phyloP scores from a whole-genome alignment of 2,888 invertebrate genomes.

The Catocala nupta region DNA sequence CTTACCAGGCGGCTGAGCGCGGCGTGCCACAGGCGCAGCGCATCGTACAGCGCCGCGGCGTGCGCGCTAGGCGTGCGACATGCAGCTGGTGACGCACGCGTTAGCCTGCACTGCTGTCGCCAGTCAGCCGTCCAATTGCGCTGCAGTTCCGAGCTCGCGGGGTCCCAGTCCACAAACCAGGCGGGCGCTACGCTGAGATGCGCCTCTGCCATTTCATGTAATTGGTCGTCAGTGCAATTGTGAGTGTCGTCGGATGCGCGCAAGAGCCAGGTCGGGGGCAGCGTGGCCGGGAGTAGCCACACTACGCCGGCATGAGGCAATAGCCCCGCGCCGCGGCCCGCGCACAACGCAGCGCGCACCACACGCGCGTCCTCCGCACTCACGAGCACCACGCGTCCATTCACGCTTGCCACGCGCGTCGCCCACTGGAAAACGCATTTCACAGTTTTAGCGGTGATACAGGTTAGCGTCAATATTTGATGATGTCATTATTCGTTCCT shows the following conservation, averaged over 20 bases:
- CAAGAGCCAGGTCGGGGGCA: constrained; percentile 89
- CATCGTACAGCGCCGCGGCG: constrained; percentile 76
- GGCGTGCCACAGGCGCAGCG: constrained; percentile 69
- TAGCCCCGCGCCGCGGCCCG: constrained; percentile 91
- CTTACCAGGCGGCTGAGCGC: constrained; percentile 60
- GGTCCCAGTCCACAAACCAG: constrained; percentile 65
- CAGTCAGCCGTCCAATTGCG: constrained; percentile 18
- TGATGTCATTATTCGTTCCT: too few species aligned
- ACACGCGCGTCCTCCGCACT: constrained; percentile 92
- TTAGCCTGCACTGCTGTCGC: constrained; percentile 24
- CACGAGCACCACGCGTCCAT: constrained; percentile 92
- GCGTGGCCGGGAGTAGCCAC: constrained; percentile 95
- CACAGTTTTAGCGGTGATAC: too few species aligned
- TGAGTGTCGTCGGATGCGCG: constrained; percentile 88
- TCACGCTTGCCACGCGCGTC: constrained; percentile 57
- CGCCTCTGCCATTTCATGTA: constrained; percentile 57
- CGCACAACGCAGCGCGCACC: constrained; percentile 93
- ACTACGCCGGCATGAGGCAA: constrained; percentile 91
- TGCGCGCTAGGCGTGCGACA: constrained; percentile 52
- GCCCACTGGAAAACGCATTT: constrained; percentile 65
- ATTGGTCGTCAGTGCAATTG: constrained; percentile 75
- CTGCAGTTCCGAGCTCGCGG: constrained; percentile 50
- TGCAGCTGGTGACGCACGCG: neutral
- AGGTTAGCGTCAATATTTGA: too few species aligned
- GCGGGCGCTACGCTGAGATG: constrained; percentile 64